A percentile compares a stretch with the other conserved stretches of the same genome.
Evolutionary conservation across 2,888 invertebrate genomes (phyloP).

Genomic region (Aporophyla nigra): DNA sequence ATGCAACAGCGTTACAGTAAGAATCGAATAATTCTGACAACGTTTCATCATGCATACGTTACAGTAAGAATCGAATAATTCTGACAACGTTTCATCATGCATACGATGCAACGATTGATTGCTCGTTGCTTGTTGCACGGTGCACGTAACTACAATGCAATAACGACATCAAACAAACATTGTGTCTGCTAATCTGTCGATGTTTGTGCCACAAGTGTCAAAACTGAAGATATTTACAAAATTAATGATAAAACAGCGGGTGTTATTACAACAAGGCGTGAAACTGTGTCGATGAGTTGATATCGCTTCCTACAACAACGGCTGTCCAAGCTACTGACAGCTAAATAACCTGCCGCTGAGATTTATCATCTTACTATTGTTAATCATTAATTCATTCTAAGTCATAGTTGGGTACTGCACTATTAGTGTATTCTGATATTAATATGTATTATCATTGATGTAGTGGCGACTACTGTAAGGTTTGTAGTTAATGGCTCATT

Average conservation of each 20-base stretch:
- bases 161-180: slow-evolving; percentile 20
- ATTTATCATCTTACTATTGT: slow-evolving; percentile 2
- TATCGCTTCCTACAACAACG: slow-evolving; percentile 5
- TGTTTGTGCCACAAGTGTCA: slow-evolving; percentile 21
- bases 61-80: slow-evolving; percentile 32
- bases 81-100: slow-evolving; percentile 45
- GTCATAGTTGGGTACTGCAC: not conserved
- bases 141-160: slow-evolving; percentile 26
- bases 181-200: slow-evolving; percentile 21
- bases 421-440: slow-evolving; percentile 1
- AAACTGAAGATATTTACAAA: slow-evolving; percentile 41
- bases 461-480: not conserved
- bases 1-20: slow-evolving; percentile 41
- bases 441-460: not conserved
- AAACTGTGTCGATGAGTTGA: slow-evolving; percentile 20
- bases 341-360: not conserved
- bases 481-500: not conserved
- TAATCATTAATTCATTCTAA: not conserved
- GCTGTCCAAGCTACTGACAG: not conserved
- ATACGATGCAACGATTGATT: slow-evolving; percentile 44
- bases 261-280: slow-evolving; percentile 19
- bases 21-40: slow-evolving; percentile 19
- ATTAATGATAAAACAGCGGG: slow-evolving; percentile 13
- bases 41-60: slow-evolving; percentile 49
- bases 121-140: slow-evolving; percentile 3